Conservation (phyloP, 2,888 invertebrate genomes). For the Tortrix viridana region DNA sequence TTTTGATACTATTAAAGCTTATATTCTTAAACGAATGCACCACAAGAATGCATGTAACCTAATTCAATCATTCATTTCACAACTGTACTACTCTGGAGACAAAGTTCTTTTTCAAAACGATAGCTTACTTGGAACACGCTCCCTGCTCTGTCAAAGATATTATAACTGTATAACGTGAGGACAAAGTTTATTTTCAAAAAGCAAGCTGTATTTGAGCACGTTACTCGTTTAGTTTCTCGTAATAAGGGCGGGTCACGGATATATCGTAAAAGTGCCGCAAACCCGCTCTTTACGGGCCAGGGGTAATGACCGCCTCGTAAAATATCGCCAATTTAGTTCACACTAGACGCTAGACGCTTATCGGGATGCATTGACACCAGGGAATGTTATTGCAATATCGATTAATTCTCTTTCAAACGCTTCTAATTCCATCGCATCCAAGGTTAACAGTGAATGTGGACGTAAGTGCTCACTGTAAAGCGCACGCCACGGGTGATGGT, state of each 20-base stretch:
- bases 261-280: conserved; percentile 70
- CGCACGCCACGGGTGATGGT: too few species aligned
- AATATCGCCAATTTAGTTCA: conserved; percentile 80
- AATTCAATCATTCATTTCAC: neutral
- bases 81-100: neutral
- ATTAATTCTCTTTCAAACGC: too few species aligned
- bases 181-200: neutral
- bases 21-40: neutral
- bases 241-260: conserved; percentile 73
- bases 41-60: neutral
- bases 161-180: neutral
- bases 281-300: conserved; percentile 67
- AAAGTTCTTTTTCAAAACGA: neutral
- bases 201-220: conserved; percentile 37
- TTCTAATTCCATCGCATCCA: too few species aligned
- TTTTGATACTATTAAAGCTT: neutral
- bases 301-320: conserved; percentile 73
- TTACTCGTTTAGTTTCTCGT: conserved; percentile 55
- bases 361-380: neutral
- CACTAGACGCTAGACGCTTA: conserved; percentile 59
- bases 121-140: conserved; percentile 41
- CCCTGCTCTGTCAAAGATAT: conserved; percentile 41
- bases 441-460: too few species aligned
- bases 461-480: too few species aligned
- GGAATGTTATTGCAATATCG: neutral